These are phyloP conservation scores for Drosophila mimica DNA, from an alignment of 2,888 invertebrate genomes.

Conservation along the genomic window DNA sequence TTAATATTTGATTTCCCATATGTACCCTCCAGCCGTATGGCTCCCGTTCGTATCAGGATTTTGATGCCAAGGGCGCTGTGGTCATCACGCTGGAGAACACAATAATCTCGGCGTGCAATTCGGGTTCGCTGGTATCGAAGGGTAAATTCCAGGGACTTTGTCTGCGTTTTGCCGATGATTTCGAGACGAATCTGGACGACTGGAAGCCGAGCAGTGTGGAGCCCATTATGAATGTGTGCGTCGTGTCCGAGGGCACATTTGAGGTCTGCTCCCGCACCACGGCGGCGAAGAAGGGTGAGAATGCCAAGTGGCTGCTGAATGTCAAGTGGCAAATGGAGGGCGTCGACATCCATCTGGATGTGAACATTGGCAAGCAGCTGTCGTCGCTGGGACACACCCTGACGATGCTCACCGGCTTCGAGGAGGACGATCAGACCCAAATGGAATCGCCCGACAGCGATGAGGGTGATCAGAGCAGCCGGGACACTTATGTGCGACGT, in stretches of 20 bases:
- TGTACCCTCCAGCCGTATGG: slow-evolving; percentile 87
- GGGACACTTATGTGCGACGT: slow-evolving; percentile 86
- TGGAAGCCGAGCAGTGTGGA: slow-evolving; percentile 97
- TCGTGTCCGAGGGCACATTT: slow-evolving; percentile 99
- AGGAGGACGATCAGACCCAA: slow-evolving; percentile 89
- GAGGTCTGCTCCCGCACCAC: slow-evolving; percentile 94
- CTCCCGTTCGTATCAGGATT: slow-evolving; percentile 89
- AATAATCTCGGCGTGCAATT: slow-evolving; percentile 96
- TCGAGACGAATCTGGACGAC: slow-evolving; percentile 97
- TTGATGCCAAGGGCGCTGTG: slow-evolving; percentile 94
- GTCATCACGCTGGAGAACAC: slow-evolving; percentile 98
- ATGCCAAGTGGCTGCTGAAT: slow-evolving; percentile 99
- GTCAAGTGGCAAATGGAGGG: slow-evolving; percentile 99
- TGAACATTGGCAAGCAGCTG: slow-evolving; percentile 97
- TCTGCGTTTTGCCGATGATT: slow-evolving; percentile 98
- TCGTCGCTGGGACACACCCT: slow-evolving; percentile 97
- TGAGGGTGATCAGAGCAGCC: slow-evolving; percentile 89
- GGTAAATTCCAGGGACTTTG: slow-evolving; percentile 96
- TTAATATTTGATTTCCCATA: not conserved
- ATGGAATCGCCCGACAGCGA: slow-evolving; percentile 91
- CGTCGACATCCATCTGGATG: slow-evolving; percentile 97
- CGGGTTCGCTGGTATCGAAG: slow-evolving; percentile 97
- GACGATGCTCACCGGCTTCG: slow-evolving; percentile 97
- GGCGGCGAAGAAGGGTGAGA: slow-evolving; percentile 93
- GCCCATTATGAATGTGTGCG: slow-evolving; percentile 94